Percentiles rank a stretch among this genome's conserved stretches.
These are phyloP conservation scores for Philantomba maxwellii DNA, from an alignment of 2,113 vertebrate species.

Conservation along the genomic window DNA sequence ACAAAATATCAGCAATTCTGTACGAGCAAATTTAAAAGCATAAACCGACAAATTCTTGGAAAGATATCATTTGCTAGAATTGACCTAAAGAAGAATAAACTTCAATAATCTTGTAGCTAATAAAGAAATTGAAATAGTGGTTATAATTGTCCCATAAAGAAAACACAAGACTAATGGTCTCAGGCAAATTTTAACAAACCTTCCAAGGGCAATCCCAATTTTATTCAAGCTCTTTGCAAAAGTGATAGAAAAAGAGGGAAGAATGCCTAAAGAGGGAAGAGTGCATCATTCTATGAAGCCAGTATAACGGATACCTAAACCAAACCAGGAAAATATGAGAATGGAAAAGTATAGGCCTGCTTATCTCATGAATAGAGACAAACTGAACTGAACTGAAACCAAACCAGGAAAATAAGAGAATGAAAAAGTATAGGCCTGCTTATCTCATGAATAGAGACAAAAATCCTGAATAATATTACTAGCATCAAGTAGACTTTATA, in stretches of 20 bases:
- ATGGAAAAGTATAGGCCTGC: neutral
- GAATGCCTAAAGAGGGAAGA: neutral
- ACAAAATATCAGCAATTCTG: neutral
- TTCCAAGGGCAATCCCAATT: neutral
- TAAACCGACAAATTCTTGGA: neutral
- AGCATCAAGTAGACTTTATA: neutral
- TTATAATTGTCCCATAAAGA: neutral
- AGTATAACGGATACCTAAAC: neutral
- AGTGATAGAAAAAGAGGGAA: neutral
- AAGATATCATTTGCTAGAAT: neutral
- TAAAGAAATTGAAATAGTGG: neutral
- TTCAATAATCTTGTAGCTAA: neutral
- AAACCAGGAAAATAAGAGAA: neutral
- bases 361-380: neutral
- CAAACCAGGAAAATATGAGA: neutral
- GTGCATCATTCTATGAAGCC: too few species aligned
- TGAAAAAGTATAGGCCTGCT: neutral
- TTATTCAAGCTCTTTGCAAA: neutral
- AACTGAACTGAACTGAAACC: neutral
- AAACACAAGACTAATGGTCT: neutral
- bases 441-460: neutral
- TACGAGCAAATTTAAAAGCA: neutral
- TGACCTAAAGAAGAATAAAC: neutral
- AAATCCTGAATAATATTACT: neutral
- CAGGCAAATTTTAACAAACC: neutral